Percentiles rank a stretch among this genome's conserved stretches.
Conservation (phyloP, 2,888 invertebrate species). For the Phorcus lineatus region DNA sequence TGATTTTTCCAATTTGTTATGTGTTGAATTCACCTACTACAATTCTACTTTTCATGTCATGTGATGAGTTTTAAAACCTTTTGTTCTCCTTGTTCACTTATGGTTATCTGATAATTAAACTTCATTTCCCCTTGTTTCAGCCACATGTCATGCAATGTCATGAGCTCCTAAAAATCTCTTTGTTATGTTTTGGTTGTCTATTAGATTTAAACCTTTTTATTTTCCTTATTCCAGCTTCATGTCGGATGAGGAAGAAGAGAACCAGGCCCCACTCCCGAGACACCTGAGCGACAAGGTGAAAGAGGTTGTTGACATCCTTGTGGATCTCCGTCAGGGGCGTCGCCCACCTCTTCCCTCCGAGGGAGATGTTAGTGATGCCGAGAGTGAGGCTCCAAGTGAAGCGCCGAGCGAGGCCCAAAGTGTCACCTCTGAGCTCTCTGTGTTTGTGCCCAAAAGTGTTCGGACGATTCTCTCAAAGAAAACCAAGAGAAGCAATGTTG, state of each 20-base stretch:
- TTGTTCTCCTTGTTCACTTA: too few species aligned
- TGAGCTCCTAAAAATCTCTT: too few species aligned
- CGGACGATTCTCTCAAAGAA: neutral
- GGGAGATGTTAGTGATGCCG: neutral
- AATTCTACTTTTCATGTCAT: too few species aligned
- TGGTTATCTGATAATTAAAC: too few species aligned
- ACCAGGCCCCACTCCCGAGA: too few species aligned
- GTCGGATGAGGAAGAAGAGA: neutral
- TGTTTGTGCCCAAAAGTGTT: neutral
- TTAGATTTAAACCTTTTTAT: too few species aligned
- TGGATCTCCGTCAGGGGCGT: slow-evolving; percentile 43
- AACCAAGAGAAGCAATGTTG: neutral
- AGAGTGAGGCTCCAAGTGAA: neutral
- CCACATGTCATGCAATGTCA: too few species aligned
- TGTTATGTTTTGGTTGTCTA: too few species aligned
- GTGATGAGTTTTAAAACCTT: too few species aligned
- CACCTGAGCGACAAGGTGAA: neutral
- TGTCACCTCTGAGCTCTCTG: neutral
- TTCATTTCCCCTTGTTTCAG: too few species aligned
- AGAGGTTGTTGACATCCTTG: slow-evolving; percentile 41
- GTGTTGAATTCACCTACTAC: too few species aligned
- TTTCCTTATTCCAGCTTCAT: neutral
- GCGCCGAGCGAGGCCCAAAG: slow-evolving; percentile 2
- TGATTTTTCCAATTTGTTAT: too few species aligned
- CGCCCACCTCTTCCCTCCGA: neutral